Base-by-base conservation (phyloP, 1,140 invertebrate species). In the Papilio machaon region DNA sequence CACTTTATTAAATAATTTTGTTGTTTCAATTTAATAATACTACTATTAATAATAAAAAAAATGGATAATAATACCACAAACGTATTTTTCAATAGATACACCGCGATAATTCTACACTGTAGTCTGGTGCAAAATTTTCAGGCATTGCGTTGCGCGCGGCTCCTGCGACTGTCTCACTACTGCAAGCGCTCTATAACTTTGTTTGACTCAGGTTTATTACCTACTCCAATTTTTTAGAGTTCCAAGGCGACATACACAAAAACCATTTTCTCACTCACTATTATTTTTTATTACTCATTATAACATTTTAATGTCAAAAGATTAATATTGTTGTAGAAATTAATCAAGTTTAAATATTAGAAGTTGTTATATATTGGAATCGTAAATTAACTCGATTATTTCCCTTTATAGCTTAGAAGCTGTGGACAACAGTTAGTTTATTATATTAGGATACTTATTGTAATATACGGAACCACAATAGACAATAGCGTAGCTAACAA, bases 221-320 rank as follows among this genome's bases (percentile, higher is more conserved):
- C 86, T 90, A 90, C 88, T 89, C 87, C 82, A 88, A 85, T 91
- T 93, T 92, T 91, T 93, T 91, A 90, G 84, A 87, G 81, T 84
- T 86, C 84, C 87, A 89, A 90, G 85, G 87, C 79, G 87, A 80
- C 64, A 75, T 11, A 23, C 73, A 83, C 75, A 82, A 89, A 87
- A 88, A 84, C 85, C 81, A 82, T 82, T 80, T 77, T 46, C 60
- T 58, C 64, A 78, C 74, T 15, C 80, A 77, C 49, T 58, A 38
- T n/a, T 54, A 77, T 43, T 77, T 76, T 87, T 86, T 88, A 83
- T 85, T 82, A 75, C 70, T 23, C 79, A 23, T 23, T 23, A 64
- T 81, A 74, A 30, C 58, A 81, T 79, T 60, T 43, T 70, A 60
- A 79, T 79, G 78, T 46, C 58, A n/a, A 80, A 80, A 35, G n/a